Evolutionary conservation across 2,113 vertebrate species (phyloP).

Genomic region (Salvelinus namaycush): DNA sequence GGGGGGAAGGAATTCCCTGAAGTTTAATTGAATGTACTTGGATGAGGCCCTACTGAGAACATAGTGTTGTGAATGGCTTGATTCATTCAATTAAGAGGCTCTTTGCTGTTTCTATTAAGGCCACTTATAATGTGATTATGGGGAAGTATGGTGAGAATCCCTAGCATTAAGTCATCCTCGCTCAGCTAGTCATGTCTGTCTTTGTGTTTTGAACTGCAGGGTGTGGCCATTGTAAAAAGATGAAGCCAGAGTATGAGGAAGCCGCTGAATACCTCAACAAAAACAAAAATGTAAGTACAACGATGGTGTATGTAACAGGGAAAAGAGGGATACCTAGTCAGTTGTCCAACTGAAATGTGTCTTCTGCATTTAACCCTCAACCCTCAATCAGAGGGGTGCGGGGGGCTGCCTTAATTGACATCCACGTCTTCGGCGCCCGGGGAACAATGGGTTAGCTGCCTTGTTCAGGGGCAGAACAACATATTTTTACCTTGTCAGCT

Average conservation of each 20-base stretch:
- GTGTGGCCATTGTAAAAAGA: constrained; percentile 99
- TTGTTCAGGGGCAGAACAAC: no score
- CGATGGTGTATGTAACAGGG: neutral
- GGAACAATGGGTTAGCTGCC: no score
- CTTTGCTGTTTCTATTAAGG: neutral
- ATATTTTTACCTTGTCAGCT: no score
- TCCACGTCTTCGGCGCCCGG: no score
- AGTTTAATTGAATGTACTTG: constrained; percentile 2
- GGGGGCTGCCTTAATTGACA: no score
- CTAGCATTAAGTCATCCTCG: no score
- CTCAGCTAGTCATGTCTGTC: neutral
- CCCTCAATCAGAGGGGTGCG: no score
- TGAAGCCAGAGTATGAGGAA: constrained; percentile 96
- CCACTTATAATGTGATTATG: neutral
- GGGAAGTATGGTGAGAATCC: no score
- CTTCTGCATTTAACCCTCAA: no score
- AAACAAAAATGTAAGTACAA: constrained; percentile 80
- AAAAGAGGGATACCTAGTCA: no score
- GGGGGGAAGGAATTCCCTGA: neutral
- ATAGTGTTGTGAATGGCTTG: neutral
- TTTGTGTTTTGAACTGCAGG: constrained; percentile 65
- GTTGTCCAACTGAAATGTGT: no score
- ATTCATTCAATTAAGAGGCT: neutral
- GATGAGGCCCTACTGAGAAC: neutral
- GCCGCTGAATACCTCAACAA: constrained; percentile 89